Percentiles rank a stretch among this genome's conserved stretches.
phyloP scores from a whole-genome alignment of 2,888 invertebrate genomes.

The Chorisops tibialis region DNA sequence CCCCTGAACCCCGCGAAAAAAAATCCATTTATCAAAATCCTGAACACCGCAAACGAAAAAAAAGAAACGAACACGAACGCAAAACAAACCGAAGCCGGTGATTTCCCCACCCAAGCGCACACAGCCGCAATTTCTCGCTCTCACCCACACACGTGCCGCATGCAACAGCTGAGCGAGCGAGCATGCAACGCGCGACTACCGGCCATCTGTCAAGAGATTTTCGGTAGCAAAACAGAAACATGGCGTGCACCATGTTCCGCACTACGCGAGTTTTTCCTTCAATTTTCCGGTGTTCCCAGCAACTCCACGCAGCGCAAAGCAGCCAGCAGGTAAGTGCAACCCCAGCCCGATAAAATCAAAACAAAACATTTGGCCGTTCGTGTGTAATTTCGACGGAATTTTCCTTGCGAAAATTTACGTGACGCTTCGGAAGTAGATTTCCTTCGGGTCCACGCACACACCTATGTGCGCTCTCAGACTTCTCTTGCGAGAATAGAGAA shows the following conservation, averaged over 20 bases:
- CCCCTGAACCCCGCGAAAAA: no score
- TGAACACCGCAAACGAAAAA: no score
- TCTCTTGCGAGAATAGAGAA: neutral
- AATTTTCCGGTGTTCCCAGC: slow-evolving; percentile 18
- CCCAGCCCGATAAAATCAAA: no score
- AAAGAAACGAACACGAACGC: neutral
- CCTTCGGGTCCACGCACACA: neutral
- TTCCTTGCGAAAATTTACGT: slow-evolving; percentile 6
- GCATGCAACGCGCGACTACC: slow-evolving; percentile 4
- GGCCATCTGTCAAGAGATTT: slow-evolving; percentile 23
- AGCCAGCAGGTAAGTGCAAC: slow-evolving; percentile 21
- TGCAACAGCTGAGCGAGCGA: slow-evolving; percentile 4
- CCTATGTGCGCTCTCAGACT: neutral
- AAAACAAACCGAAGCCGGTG: slow-evolving; percentile 12
- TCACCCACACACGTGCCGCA: slow-evolving; percentile 8
- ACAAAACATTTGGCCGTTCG: neutral
- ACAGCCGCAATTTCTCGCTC: neutral
- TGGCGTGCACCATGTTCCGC: slow-evolving; percentile 24
- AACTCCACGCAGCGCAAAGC: neutral
- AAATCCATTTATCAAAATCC: no score
- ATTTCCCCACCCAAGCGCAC: slow-evolving; percentile 5
- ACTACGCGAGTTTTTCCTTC: slow-evolving; percentile 20
- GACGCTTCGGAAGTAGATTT: neutral
- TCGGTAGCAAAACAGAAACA: slow-evolving; percentile 26
- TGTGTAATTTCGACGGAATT: slow-evolving; percentile 6